Evolutionary conservation across 2,797 vertebrate genomes (phyloP).

Genomic region (Falco berigora): DNA sequence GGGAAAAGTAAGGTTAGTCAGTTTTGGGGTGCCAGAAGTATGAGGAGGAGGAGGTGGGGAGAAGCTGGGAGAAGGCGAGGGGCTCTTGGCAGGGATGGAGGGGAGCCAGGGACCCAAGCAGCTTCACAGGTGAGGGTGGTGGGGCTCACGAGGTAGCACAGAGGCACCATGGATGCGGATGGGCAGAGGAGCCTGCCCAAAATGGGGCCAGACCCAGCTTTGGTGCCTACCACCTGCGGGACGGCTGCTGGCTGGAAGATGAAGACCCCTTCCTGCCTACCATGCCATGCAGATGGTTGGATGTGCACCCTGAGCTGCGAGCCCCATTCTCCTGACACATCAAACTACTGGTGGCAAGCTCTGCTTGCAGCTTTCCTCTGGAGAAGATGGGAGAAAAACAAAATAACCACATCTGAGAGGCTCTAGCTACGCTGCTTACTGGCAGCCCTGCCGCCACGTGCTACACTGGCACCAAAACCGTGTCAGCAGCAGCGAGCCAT

Average conservation of each 20-base stretch:
- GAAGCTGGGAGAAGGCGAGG: not conserved
- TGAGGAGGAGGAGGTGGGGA: not conserved
- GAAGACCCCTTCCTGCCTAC: not conserved
- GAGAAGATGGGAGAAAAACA: not conserved
- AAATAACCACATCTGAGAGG: not conserved
- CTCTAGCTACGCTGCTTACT: not conserved
- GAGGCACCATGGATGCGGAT: not conserved
- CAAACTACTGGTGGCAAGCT: not conserved
- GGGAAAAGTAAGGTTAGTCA: not conserved
- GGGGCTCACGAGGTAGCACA: not conserved
- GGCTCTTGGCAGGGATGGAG: not conserved
- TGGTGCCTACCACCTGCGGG: not conserved
- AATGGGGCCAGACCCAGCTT: not conserved
- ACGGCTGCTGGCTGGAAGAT: not conserved
- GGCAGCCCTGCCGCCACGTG: not conserved
- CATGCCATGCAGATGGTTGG: fast-evolving
- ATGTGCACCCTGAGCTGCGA: fast-evolving
- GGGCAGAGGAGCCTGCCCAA: not conserved
- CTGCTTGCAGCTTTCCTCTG: not conserved
- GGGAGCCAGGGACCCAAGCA: not conserved
- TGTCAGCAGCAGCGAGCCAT: not conserved
- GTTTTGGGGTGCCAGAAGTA: not conserved
- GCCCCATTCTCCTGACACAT: not conserved
- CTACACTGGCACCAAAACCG: not conserved
- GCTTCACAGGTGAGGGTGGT: fast-evolving